Evolutionary conservation across 2,797 vertebrate species (phyloP).

Genomic region (Coregonus suidteri): DNA sequence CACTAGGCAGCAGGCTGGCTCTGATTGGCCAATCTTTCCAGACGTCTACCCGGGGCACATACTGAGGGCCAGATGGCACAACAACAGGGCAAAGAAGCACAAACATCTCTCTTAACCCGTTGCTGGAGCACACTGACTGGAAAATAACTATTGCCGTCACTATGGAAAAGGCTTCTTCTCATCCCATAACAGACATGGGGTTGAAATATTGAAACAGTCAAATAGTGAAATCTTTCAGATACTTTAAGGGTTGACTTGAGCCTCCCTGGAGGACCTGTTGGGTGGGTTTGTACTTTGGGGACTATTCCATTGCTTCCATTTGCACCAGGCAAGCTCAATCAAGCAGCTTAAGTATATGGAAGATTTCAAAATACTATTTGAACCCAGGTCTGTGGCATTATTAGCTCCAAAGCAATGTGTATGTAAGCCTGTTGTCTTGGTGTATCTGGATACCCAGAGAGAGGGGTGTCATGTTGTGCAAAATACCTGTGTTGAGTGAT

Average conservation of each 20-base stretch:
- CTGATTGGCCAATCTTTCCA: not conserved
- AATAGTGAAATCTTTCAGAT: too few species aligned
- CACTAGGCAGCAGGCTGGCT: not conserved
- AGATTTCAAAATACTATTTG: too few species aligned
- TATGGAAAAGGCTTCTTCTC: not conserved
- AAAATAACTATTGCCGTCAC: not conserved
- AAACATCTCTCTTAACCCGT: not conserved
- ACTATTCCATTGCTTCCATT: too few species aligned
- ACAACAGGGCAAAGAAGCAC: not conserved
- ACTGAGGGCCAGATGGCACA: conserved; percentile 1
- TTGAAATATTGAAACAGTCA: too few species aligned
- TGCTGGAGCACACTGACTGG: not conserved
- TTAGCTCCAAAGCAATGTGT: too few species aligned
- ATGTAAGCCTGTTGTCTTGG: too few species aligned
- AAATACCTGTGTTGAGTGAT: not conserved
- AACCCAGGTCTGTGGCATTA: not conserved
- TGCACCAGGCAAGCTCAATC: too few species aligned
- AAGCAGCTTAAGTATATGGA: too few species aligned
- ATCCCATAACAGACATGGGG: not conserved
- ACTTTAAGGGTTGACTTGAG: too few species aligned
- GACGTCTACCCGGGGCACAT: not conserved
- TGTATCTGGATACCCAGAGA: not conserved
- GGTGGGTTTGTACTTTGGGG: not conserved
- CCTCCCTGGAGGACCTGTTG: too few species aligned
- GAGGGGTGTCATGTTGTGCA: not conserved